Evolutionary conservation across 2,113 vertebrate species (phyloP), one percentile per base, ranked within the genome.

Genomic region (Phodopus roborovskii): DNA sequence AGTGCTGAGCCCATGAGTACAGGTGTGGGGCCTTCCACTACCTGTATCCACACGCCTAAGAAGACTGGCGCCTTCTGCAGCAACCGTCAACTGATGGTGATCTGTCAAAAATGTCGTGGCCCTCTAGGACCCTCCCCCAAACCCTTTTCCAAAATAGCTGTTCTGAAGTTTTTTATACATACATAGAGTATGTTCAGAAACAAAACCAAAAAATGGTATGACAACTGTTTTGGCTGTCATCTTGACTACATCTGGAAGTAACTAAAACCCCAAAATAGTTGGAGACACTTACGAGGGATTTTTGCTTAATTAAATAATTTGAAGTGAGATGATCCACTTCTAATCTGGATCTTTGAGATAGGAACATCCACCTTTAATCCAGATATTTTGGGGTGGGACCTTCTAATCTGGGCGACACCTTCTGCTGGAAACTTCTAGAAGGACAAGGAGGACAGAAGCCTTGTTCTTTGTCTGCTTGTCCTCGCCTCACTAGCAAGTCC

Each of bases 111-210:
- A 28, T 4, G 6, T 45, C 45, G 36, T 26, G n/a, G 56, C n/a
- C 56, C 58, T 22, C 3, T 33, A 17, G 33, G 8, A 33, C 19
- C 50, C 36, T 20, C 56, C 36, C 19, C 36, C 12, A 94, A 74
- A 81, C 15, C 22, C 8, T 88, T 91, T 92, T 89, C 83, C 36
- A 82, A 89, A 92, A 89, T 3, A 89, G 12, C 42, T 91, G 78
- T 58, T 86, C 16, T 62, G 92, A 94, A 91, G 94, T 64, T 42
- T 50, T 70, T 36, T n/a, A 53, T 79, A 20, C 19, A 22, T 39
- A 39, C n/a, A 42, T 45, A 75, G 73, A 75, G 42, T 26, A 45
- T 75, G 45, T 75, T 75, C 8, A 45, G 28, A 75, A 75, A 75
- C 24, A 45, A 45, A 75, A 75, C 13, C 73, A 28, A 74, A 73